Evolutionary conservation across 2,113 vertebrate genomes (phyloP), one percentile per base, ranked within the genome.

Genomic region (Pteronura brasiliensis): DNA sequence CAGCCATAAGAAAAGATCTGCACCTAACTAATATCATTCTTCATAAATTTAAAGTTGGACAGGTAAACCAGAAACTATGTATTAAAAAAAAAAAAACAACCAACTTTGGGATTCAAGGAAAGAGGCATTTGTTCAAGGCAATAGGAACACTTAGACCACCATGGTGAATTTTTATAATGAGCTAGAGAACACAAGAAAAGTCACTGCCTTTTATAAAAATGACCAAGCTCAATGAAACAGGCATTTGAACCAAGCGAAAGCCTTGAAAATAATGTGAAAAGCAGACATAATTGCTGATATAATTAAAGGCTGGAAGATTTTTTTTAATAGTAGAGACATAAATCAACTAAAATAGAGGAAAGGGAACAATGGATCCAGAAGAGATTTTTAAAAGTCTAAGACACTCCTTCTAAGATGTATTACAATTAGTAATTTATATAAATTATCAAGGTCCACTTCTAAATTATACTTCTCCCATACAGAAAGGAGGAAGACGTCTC

Each of bases 361-460:
- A 82, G 2, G n/a, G 39, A 55, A 39, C 94, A 74, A 85, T 81
- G n/a, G 74, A 95, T 96, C 27, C 39, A 83, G 29, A 85, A 6
- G 9, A 84, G 21, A 72, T 39, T 52, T 44, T 61, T 84, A 23
- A 88, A 87, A 69, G 69, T 80, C 17, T 61, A 96, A 74, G 47
- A 83, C 12, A 80, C 3, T 72, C 20, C 7, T 76, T 44, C 55
- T 88, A 97, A 94, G 87, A 87, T 11, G 72, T 63, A 88, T 34
- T 74, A 69, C 2, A 95, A 85, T 87, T 92, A 90, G 29, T 8
- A 90, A 96, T 92, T 95, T 67, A 92, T 31, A 74, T 34, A 90
- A 72, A 74, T 90, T 65, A 82, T 63, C 31, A 91, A 92, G 59
- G 65, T 90, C 36, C 1, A 87, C 52, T 90, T 89, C 94, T 49